These are phyloP conservation scores for Catostomus latipinnis DNA, from an alignment of 2,797 vertebrate species.

Conservation along the genomic window DNA sequence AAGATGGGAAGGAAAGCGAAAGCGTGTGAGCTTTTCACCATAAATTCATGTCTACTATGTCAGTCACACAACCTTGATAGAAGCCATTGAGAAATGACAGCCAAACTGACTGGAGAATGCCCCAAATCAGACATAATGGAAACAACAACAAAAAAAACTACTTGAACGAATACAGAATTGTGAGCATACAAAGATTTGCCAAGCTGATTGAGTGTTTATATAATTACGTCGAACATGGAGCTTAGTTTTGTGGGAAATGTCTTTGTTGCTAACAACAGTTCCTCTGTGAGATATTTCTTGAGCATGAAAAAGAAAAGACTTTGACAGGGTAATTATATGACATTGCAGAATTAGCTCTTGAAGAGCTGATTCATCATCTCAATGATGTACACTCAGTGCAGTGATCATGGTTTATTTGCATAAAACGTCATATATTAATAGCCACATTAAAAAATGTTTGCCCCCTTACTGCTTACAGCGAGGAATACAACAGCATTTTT, in stretches of 20 bases:
- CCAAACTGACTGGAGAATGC: constrained; percentile 55
- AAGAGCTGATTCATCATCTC: constrained; percentile 41
- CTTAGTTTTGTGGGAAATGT: constrained; percentile 67
- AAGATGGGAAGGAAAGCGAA: neutral
- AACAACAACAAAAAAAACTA: constrained; percentile 7
- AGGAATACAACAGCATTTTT: constrained; percentile 10
- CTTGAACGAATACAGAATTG: constrained; percentile 8
- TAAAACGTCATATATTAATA: constrained; percentile 36
- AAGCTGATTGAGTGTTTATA: constrained; percentile 68
- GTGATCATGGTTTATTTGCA: constrained; percentile 20
- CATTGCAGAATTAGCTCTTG: constrained; percentile 59
- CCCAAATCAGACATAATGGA: constrained; percentile 26
- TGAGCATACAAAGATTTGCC: constrained; percentile 31
- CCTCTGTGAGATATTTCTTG: constrained; percentile 55
- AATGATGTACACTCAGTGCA: constrained; percentile 32
- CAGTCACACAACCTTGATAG: constrained; percentile 60
- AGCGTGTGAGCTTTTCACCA: neutral
- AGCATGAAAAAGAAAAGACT: constrained; percentile 62
- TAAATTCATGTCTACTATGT: constrained; percentile 43
- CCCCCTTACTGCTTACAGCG: neutral
- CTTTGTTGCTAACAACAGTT: constrained; percentile 62
- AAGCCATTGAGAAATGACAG: constrained; percentile 55
- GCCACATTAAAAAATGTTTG: neutral
- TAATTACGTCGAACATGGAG: constrained; percentile 66
- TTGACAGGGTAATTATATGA: constrained; percentile 70